Percentiles rank a stretch among this genome's conserved stretches.
Conservation (phyloP, 2,888 invertebrate species). For the Venusia cambrica region DNA sequence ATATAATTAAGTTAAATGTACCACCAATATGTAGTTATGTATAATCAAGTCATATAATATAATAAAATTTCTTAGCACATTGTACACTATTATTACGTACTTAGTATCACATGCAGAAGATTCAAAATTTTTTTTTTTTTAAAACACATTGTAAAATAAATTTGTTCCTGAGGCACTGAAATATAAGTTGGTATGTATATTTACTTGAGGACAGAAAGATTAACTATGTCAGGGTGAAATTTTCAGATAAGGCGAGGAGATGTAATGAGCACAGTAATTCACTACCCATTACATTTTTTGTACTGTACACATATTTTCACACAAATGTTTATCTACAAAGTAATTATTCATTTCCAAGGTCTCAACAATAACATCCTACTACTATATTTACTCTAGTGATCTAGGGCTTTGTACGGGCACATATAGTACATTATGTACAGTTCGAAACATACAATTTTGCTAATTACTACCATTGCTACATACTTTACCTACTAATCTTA, state of each 20-base stretch:
- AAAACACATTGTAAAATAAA: too few relatives aligned
- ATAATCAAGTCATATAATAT: too few relatives aligned
- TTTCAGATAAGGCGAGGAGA: too few relatives aligned
- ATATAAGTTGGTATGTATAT: too few relatives aligned
- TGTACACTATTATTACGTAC: constrained; percentile 26
- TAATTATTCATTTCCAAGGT: constrained; percentile 13
- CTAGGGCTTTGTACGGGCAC: constrained; percentile 25
- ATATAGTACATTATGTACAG: constrained; percentile 25
- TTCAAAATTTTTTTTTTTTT: too few relatives aligned
- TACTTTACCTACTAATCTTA: constrained; percentile 13
- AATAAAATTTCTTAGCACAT: constrained; percentile 9
- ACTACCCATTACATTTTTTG: too few relatives aligned
- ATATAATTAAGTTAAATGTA: constrained; percentile 12
- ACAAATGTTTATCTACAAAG: too few relatives aligned
- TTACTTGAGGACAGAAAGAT: too few relatives aligned
- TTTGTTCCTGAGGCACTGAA: neutral
- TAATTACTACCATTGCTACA: constrained; percentile 19
- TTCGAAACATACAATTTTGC: constrained; percentile 19
- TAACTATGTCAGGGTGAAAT: too few relatives aligned
- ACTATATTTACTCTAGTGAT: constrained; percentile 18
- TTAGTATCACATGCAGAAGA: constrained; percentile 30
- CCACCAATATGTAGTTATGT: too few relatives aligned
- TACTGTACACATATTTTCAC: too few relatives aligned
- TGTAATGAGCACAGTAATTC: too few relatives aligned
- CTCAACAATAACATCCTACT: constrained; percentile 24